These are phyloP conservation scores for Pungitius pungitius DNA, from an alignment of 2,113 vertebrate species.

Conservation along the genomic window DNA sequence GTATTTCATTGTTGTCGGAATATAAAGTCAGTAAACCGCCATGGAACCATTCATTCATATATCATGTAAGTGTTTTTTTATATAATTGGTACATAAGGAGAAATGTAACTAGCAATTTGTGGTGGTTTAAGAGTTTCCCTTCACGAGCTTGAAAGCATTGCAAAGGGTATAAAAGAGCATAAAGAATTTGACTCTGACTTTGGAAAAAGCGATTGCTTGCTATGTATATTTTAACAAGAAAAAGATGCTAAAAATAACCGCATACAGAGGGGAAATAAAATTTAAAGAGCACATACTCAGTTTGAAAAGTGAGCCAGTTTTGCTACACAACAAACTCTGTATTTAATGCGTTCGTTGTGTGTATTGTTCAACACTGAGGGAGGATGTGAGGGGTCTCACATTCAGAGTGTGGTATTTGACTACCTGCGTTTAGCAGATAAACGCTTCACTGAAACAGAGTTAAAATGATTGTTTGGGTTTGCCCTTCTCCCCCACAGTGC, in stretches of 20 bases:
- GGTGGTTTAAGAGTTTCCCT: neutral
- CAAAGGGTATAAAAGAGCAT: neutral
- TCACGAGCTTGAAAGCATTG: conserved; percentile 3
- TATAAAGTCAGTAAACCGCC: neutral
- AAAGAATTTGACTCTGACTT: conserved; percentile 3
- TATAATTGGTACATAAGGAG: neutral
- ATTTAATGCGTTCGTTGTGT: no score
- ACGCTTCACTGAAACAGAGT: conserved; percentile 43
- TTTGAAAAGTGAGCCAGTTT: neutral
- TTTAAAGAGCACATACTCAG: conserved; percentile 1
- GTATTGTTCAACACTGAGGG: neutral
- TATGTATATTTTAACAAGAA: neutral
- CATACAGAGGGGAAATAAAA: neutral
- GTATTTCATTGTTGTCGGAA: neutral
- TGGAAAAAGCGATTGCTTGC: conserved; percentile 1
- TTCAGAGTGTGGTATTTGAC: conserved; percentile 35
- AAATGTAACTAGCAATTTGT: neutral
- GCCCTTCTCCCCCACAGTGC: conserved; percentile 44
- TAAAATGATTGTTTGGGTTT: conserved; percentile 68
- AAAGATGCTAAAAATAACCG: neutral
- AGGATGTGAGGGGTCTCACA: neutral
- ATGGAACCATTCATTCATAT: neutral
- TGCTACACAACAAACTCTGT: neutral
- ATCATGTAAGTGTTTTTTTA: neutral
- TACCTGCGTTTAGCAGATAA: conserved; percentile 51